Evolutionary conservation across 2,888 invertebrate genomes (phyloP), one percentile per base, ranked within the genome.

Genomic region (Allacma fusca): DNA sequence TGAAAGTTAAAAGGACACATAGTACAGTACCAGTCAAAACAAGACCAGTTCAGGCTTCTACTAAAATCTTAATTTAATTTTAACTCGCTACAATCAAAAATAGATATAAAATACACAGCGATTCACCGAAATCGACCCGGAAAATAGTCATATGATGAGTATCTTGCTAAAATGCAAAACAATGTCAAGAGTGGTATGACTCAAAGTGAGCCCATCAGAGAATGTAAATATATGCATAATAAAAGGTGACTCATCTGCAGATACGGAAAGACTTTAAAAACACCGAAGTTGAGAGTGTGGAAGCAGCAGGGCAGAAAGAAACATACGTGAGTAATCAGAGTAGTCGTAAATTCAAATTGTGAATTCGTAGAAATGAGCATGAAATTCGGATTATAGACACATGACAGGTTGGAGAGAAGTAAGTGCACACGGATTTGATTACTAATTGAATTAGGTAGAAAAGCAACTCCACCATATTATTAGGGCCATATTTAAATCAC

Each of bases 351-450:
- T n/a, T 50, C n/a, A 1, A 50, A 16, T 9, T 50, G 16, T 50
- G 50, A 50, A 50, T n/a, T 50, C 50, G 50, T 50, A 50, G 50
- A 50, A 50, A n/a, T 50, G 50, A 50, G n/a, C 50, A 50, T n/a
- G 50, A n/a, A 50, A 50, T 50, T 50, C 50, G 16, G 50, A 2
- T 50, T 5, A 50, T 50, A 50, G 50, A 16, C 50, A 50, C 50
- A 50, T n/a, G 50, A 50, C 50, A 50, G 16, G 9, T n/a, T 50
- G 2, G n/a, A 5, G 34, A 50, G 19, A 50, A 50, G 19, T 50
- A 50, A 62, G 62, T 24, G 62, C 62, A 62, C 62, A 50, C 19
- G 62, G 24, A 23, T 62, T 62, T 23, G 62, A 23, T 62, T 23
- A 62, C 24, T 62, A 62, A 62, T 62, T 62, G 26, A 62, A 62